Conservation (phyloP, 1,140 invertebrate species). For the Eupristina koningsbergeri region DNA sequence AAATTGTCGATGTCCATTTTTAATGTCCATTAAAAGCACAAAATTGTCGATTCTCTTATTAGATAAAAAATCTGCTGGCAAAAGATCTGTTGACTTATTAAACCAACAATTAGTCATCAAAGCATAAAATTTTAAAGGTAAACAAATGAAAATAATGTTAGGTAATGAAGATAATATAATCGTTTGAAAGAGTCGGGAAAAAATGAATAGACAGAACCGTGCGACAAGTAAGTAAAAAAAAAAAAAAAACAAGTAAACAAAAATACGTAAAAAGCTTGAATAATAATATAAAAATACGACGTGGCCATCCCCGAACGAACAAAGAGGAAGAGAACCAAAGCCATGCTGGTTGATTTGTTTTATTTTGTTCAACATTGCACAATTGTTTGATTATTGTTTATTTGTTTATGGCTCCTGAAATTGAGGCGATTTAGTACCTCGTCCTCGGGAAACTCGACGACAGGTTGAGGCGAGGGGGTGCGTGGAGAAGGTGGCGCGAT, state of each 20-base stretch:
- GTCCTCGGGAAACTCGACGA: conserved; percentile 86
- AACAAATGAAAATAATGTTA: neutral
- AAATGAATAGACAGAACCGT: neutral
- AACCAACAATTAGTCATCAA: too few relatives aligned
- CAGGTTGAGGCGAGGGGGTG: conserved; percentile 82
- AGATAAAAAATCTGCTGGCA: too few relatives aligned
- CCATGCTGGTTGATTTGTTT: conserved; percentile 53
- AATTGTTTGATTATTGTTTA: neutral
- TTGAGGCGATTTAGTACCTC: conserved; percentile 74
- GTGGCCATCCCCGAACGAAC: neutral
- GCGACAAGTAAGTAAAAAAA: neutral
- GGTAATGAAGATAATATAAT: neutral
- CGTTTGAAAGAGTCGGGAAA: too few relatives aligned
- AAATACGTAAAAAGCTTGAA: neutral
- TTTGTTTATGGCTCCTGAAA: too few relatives aligned
- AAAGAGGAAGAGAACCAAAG: conserved; percentile 49
- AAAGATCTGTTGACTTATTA: too few relatives aligned
- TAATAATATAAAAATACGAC: neutral
- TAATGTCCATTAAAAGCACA: too few relatives aligned
- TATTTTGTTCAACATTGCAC: neutral
- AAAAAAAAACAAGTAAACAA: too few relatives aligned
- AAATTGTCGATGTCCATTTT: too few relatives aligned
- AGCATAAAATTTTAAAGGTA: too few relatives aligned
- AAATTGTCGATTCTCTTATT: too few relatives aligned
- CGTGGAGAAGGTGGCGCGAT: conserved; percentile 76